Base-by-base conservation (phyloP, 92 coral and sea anemone species). In the Parazoanthus darwini region DNA sequence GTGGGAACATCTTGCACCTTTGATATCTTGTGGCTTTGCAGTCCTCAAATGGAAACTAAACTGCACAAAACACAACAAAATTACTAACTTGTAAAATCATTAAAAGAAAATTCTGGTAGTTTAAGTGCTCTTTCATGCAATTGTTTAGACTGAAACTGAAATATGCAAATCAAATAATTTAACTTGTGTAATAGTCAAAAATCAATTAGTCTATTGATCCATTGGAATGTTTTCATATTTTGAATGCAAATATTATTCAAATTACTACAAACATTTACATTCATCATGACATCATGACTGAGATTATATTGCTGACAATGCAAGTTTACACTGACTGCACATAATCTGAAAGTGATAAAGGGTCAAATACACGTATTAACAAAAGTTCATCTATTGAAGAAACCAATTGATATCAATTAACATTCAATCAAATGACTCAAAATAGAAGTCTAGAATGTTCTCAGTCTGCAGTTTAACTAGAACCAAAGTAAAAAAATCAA, bases 201-300 rank as follows among this genome's bases (percentile, higher is more conserved):
- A 75, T 15, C 46, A 75, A 75, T 75, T 75, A 18, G 79, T 14
- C 50, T 38, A 58, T 38, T 59, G 37, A 84, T 84, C 39, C 87
- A 84, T 42, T 70, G 87, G 87, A 84, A 84, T 84, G 87, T 84
- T 84, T 51, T 20, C 87, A 84, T 84, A 44, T 10, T 71, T 70
- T 42, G n/a, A 84, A 44, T 84, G 78, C 67, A 84, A 84, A 71
- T 84, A 15, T 80, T 25, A 80, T 80, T 80, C 71, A 80, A 42
- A 79, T 26, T 15, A 25, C 20, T 48, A 59, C 67, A 79, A 79
- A 79, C 23, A 79, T 80, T 56, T 36, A 59, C 50, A 80, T 8
- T 50, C 20, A 36, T 22, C 44, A 84, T 71, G 87, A 68, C 87
- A 44, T 84, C 87, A 84, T 70, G 82, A 48, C 59, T 46, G 36